A percentile compares a stretch with the other conserved stretches of the same genome.
Evolutionary conservation across 2,113 vertebrate species (phyloP).

Genomic region (Atlantisia rogersi): DNA sequence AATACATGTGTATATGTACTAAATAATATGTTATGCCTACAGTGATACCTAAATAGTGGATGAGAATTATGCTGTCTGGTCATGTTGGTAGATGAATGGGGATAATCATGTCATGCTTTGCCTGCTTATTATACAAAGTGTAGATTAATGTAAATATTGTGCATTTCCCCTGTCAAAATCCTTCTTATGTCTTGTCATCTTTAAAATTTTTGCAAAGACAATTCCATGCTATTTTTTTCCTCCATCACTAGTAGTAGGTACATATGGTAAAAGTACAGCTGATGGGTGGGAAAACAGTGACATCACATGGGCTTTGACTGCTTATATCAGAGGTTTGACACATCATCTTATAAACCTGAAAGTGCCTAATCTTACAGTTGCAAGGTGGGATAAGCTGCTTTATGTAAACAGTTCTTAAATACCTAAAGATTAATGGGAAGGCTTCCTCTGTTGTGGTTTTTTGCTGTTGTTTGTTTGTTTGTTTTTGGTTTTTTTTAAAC

Average conservation of each 20-base stretch:
- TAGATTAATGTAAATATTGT: neutral
- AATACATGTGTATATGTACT: neutral
- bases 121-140: neutral
- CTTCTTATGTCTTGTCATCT: neutral
- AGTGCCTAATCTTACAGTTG: neutral
- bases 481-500: neutral
- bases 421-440: neutral
- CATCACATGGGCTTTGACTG: neutral
- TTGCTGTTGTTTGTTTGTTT: neutral
- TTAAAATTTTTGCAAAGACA: neutral
- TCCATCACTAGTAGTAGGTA: neutral
- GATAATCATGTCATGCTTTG: neutral
- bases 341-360: neutral
- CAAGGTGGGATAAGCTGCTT: neutral
- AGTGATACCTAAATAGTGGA: neutral
- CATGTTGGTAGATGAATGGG: neutral
- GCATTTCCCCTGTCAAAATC: neutral
- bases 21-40: neutral
- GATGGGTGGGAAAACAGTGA: neutral
- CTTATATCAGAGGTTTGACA: neutral
- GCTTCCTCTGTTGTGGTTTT: neutral
- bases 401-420: neutral
- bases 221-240: neutral
- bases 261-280: neutral
- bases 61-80: neutral